Evolutionary conservation across 2,113 vertebrate genomes (phyloP).

Genomic region (Mirza zaza): DNA sequence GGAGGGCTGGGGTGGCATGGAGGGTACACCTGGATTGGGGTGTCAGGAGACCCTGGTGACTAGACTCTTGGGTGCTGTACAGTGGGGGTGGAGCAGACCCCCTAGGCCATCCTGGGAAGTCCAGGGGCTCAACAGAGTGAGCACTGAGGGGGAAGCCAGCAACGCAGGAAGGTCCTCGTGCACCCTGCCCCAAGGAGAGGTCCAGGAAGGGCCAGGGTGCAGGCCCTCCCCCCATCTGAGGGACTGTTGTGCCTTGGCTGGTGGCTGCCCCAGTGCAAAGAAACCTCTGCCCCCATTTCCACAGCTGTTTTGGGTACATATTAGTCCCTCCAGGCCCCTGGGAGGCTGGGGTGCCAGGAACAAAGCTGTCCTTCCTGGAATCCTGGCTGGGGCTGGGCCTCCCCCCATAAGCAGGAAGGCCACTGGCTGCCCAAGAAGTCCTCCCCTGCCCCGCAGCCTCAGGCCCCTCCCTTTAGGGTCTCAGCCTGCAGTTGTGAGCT

Average conservation of each 20-base stretch:
- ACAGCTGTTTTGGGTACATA: constrained; percentile 49
- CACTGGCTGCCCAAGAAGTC: no score
- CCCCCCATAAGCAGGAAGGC: neutral
- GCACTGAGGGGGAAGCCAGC: neutral
- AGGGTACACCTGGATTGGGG: neutral
- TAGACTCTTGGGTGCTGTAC: neutral
- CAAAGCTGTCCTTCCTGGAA: constrained; percentile 31
- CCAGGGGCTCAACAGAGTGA: neutral
- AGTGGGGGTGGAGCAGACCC: neutral
- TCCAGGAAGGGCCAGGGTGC: neutral
- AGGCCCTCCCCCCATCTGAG: neutral
- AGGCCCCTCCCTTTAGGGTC: accelerated
- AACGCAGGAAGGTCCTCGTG: neutral
- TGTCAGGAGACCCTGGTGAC: neutral
- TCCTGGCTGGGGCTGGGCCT: no score
- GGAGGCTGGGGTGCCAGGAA: constrained; percentile 25
- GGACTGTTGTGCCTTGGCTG: no score
- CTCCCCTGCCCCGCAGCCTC: neutral
- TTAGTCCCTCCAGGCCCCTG: neutral
- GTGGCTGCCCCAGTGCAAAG: neutral
- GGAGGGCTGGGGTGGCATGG: no score
- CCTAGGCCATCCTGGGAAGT: neutral
- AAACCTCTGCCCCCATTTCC: constrained; percentile 67
- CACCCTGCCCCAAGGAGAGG: neutral
- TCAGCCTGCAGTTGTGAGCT: neutral